phyloP scores from a whole-genome alignment of 2,888 invertebrate species.

The Eristalis pertinax region DNA sequence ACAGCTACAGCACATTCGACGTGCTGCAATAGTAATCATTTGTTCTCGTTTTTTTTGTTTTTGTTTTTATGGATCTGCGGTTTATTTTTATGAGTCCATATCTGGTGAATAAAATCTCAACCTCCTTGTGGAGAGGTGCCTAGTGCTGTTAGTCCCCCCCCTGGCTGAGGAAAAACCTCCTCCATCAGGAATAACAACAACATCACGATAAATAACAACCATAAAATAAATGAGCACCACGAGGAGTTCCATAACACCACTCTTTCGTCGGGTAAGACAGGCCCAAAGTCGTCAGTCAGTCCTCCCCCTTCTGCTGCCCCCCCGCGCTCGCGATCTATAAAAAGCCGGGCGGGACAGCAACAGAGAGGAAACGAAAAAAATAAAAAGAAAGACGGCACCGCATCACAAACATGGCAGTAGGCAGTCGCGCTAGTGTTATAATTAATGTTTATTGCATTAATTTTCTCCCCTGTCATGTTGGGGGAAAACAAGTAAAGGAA shows the following conservation, averaged over 20 bases:
- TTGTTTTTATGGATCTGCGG: conserved; percentile 21
- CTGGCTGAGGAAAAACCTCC: conserved; percentile 17
- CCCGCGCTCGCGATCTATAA: too few relatives aligned
- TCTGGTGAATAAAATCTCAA: conserved; percentile 64
- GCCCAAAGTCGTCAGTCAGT: too few relatives aligned
- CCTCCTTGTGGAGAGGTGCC: not conserved
- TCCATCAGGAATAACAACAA: conserved; percentile 46
- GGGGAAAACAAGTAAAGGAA: conserved; percentile 4
- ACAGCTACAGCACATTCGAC: not conserved
- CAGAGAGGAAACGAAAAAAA: conserved; percentile 17
- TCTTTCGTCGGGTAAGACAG: conserved; percentile 18
- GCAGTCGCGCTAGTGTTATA: conserved; percentile 72
- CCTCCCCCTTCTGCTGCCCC: too few relatives aligned
- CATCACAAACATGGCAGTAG: conserved; percentile 70
- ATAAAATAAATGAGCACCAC: conserved; percentile 69
- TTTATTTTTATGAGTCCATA: conserved; percentile 65
- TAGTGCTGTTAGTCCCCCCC: not conserved
- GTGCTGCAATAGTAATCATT: conserved; percentile 39
- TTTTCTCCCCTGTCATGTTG: conserved; percentile 71
- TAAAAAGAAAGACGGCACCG: conserved; percentile 31
- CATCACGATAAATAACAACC: conserved; percentile 70
- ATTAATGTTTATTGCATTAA: conserved; percentile 73
- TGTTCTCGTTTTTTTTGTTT: conserved; percentile 5
- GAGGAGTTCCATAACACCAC: conserved; percentile 47
- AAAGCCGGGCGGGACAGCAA: conserved; percentile 5